phyloP scores from a whole-genome alignment of 1,140 invertebrate genomes.

The Arion vulgaris region DNA sequence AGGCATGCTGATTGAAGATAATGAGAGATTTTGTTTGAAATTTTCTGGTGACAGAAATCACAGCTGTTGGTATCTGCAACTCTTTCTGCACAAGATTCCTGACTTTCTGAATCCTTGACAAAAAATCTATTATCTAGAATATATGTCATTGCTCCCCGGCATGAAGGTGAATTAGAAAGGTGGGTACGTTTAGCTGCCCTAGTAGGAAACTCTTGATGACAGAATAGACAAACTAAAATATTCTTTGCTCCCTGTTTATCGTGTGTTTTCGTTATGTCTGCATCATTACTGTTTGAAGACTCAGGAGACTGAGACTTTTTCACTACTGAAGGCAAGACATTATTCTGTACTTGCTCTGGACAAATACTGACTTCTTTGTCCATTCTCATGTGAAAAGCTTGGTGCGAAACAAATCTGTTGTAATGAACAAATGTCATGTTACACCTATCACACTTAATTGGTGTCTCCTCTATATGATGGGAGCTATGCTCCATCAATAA shows the following conservation, averaged over 20 bases:
- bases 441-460: background rate
- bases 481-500: constrained; percentile 21
- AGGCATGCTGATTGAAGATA: background rate
- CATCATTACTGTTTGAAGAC: background rate
- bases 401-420: constrained; percentile 20
- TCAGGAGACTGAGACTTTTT: background rate
- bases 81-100: background rate
- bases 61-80: background rate
- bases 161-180: background rate
- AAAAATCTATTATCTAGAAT: background rate
- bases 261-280: background rate
- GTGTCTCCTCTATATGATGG: constrained; percentile 18
- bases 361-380: constrained; percentile 8
- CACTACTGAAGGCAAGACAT: background rate
- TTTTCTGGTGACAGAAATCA: background rate
- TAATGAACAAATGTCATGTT: constrained; percentile 1
- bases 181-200: background rate
- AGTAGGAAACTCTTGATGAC: background rate
- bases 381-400: constrained; percentile 24
- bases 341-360: background rate
- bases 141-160: background rate
- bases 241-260: background rate
- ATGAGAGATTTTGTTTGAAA: background rate
- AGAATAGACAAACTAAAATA: background rate
- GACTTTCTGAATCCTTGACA: background rate